Conservation (phyloP, 2,888 invertebrate genomes). For the Fragum sueziense region DNA sequence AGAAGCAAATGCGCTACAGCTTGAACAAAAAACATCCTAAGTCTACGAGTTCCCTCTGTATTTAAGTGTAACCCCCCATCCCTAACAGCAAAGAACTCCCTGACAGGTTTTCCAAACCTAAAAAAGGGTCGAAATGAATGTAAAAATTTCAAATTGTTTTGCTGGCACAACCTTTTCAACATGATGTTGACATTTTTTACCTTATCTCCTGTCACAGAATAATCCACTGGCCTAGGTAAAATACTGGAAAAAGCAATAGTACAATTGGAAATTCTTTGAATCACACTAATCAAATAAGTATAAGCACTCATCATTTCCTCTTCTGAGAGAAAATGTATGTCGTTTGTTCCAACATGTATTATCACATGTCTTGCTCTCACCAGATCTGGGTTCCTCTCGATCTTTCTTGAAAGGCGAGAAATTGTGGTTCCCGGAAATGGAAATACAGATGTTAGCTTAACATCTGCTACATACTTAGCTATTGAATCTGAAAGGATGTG, state of each 20-base stretch:
- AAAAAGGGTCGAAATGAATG: conserved; percentile 12
- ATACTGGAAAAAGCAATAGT: neutral
- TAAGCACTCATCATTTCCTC: neutral
- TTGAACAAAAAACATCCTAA: neutral
- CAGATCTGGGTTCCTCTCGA: too few relatives aligned
- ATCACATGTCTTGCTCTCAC: too few relatives aligned
- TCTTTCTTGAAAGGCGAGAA: too few relatives aligned
- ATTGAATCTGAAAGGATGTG: too few relatives aligned
- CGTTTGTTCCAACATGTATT: too few relatives aligned
- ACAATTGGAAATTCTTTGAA: too few relatives aligned
- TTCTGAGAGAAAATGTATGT: too few relatives aligned
- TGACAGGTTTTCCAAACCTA: neutral
- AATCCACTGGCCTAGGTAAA: conserved; percentile 1
- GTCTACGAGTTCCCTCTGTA: neutral
- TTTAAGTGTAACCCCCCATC: conserved; percentile 19
- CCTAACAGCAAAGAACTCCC: conserved; percentile 11
- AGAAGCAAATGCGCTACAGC: neutral
- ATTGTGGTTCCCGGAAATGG: too few relatives aligned
- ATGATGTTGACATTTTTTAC: neutral
- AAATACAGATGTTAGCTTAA: too few relatives aligned
- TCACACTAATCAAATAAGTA: neutral
- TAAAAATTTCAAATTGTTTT: neutral
- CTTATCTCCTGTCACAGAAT: neutral
- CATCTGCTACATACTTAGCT: too few relatives aligned
- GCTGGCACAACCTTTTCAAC: neutral